Evolutionary conservation across 2,888 invertebrate species (phyloP), one percentile per base, ranked within the genome.

Genomic region (Thera britannica): DNA sequence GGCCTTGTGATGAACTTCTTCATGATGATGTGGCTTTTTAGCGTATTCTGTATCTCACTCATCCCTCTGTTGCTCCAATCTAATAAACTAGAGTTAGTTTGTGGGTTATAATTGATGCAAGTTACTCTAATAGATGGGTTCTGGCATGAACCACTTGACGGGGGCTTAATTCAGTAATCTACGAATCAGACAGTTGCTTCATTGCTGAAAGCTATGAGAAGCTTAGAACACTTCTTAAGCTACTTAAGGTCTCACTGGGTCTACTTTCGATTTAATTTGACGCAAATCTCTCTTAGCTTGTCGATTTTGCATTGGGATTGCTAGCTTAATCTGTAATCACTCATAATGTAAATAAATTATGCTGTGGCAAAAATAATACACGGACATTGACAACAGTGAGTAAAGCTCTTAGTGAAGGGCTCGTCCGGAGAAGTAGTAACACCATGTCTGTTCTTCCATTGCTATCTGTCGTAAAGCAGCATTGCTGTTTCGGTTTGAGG

Each of bases 21-120:
- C 1, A 6, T 41, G 41, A 41, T 41, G 41, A 41, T 41, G 7
- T 7, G 41, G 44, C 8, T 9, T 46, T 46, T 46, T 1, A 8
- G 35, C 35, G 49, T 6, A 3, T n/a, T 34, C 11, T 54, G n/a
- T 44, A 8, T 23, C n/a, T 11, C 52, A 9, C 41, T 41, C 36
- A 48, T 38, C 11, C 5, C 55, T 59, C 55, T 59, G 8, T 8
- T 48, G 23, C n/a, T 34, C 23, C 46, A 59, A 59, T 65, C 41
- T 55, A 64, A 51, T 68, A 68, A 68, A 61, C 60, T 48, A 41
- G 57, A 64, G 54, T 61, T 57, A 61, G 57, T 58, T 68, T 57
- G 57, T 54, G 2, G 58, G 65, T 58, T 62, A 68, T 61, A 64
- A 68, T 65, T 65, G 58, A 61, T 65, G 34, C 61, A 55, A 49